Conservation (phyloP, 2,888 invertebrate genomes). For the Synergus laeviventris region DNA sequence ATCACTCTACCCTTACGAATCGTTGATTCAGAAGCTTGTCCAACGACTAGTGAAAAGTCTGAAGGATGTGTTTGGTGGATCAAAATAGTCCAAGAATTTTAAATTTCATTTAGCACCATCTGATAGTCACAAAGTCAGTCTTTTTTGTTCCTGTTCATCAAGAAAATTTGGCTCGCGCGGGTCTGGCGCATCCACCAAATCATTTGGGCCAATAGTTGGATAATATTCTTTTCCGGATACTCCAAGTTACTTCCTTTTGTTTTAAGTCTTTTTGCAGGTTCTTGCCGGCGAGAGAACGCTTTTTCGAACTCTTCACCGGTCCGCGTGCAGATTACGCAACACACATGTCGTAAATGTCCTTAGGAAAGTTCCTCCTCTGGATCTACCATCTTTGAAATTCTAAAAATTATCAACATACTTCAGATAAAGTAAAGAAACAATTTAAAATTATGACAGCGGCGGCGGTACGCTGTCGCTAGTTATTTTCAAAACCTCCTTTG, state of each 20-base stretch:
- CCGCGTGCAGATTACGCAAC: constrained; percentile 24
- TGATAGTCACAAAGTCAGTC: neutral
- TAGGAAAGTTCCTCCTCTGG: constrained; percentile 30
- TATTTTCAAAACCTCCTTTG: neutral
- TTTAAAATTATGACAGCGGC: neutral
- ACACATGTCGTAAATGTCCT: constrained; percentile 21
- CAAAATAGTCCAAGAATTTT: neutral
- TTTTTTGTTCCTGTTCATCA: neutral
- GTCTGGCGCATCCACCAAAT: neutral
- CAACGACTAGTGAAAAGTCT: neutral
- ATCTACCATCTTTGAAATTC: constrained; percentile 22
- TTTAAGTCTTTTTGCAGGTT: neutral
- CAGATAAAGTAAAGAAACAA: neutral
- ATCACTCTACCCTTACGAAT: constrained; percentile 10
- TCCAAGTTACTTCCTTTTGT: neutral
- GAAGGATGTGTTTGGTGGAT: neutral
- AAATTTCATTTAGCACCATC: constrained; percentile 4
- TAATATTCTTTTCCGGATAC: neutral
- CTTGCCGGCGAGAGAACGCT: constrained; percentile 39
- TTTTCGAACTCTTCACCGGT: constrained; percentile 40
- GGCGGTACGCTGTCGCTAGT: neutral
- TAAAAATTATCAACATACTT: neutral
- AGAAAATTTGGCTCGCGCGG: neutral
- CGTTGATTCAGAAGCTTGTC: neutral
- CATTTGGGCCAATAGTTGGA: neutral